Base-by-base conservation (phyloP, 2,113 vertebrate genomes). In the Gambusia holbrooki region DNA sequence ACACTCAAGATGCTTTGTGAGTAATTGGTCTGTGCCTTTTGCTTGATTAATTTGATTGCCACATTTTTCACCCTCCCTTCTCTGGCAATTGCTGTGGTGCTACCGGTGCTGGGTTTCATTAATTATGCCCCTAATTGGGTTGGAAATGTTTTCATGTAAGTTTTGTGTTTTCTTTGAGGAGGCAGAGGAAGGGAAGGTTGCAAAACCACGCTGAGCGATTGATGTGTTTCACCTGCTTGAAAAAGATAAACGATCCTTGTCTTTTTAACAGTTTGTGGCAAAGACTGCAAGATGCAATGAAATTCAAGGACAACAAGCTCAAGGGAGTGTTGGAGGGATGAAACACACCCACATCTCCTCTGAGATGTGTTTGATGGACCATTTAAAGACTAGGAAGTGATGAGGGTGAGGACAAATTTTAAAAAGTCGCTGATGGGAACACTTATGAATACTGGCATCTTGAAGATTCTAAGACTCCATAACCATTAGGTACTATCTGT, bases 41-140 rank as follows among this genome's bases (percentile, higher is more conserved):
- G 80, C 87, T 89, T 94, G 91, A 93, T 92, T 92, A 92, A 87
- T 92, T 84, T 93, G 87, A 91, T 87, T 88, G 88, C 82, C 79
- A 87, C 88, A 93, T 95, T 94, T 92, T 92, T 93, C 93, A 88
- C 79, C 81, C 83, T 92, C 90, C 89, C 80, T 83, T 84, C 88
- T 88, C 74, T 62, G 66, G 84, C 83, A 83, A 88, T 79, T 88
- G 83, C 82, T 51, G 81, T 62, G 79, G 81, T 66, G 71, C 87
- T 88, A 83, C 92, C 92, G 91, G 91, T 94, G 92, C 87, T 83
- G 73, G 73, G 69, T 84, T 92, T 91, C 89, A 92, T 93, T 92
- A 89, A 94, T 93, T 94, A 91, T 62, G 79, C 64, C 78, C 51
- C 61, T 94, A 94, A 95, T 94, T 94, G 91, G 90, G 92, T 93